A percentile compares a stretch with the other conserved stretches of the same genome.
Evolutionary conservation across 2,888 invertebrate genomes (phyloP).

Genomic region (Dasypolia templi): DNA sequence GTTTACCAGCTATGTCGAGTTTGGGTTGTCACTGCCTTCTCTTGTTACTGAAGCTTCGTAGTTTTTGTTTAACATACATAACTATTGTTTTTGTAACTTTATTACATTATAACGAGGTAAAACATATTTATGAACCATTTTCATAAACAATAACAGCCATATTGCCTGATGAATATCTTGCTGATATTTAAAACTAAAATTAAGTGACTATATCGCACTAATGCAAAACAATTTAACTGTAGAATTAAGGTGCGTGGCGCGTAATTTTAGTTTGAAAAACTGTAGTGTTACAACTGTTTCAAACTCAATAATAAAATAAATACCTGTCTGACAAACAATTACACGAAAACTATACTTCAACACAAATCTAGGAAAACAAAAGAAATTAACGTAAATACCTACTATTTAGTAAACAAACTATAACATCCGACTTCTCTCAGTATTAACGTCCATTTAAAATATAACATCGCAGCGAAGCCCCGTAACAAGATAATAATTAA

Average conservation of each 20-base stretch:
- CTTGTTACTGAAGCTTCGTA: constrained; percentile 61
- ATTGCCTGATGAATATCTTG: constrained; percentile 3
- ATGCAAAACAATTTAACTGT: background rate
- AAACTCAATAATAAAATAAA: constrained; percentile 14
- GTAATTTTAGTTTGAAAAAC: background rate
- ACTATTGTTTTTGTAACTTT: constrained; percentile 9
- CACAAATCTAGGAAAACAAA: constrained; percentile 22
- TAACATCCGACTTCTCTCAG: constrained; percentile 21
- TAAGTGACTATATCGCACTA: background rate
- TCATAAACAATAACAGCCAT: background rate
- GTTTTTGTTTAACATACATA: background rate
- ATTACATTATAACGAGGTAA: constrained; percentile 11
- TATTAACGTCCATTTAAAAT: constrained; percentile 42
- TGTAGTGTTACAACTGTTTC: background rate
- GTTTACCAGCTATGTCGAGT: constrained; percentile 23
- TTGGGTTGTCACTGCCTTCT: constrained; percentile 24
- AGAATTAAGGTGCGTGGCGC: background rate
- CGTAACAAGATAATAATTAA: constrained; percentile 60
- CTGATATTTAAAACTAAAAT: constrained; percentile 17
- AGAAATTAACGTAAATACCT: constrained; percentile 40
- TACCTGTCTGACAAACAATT: constrained; percentile 10
- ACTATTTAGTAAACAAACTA: constrained; percentile 30
- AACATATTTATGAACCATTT: background rate
- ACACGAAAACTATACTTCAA: constrained; percentile 20
- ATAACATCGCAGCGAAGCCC: constrained; percentile 55